Evolutionary conservation across 64 coral and sea anemone genomes (phyloP), one percentile per base, ranked within the genome.

Genomic region (Dendrophyllia cribrosa): DNA sequence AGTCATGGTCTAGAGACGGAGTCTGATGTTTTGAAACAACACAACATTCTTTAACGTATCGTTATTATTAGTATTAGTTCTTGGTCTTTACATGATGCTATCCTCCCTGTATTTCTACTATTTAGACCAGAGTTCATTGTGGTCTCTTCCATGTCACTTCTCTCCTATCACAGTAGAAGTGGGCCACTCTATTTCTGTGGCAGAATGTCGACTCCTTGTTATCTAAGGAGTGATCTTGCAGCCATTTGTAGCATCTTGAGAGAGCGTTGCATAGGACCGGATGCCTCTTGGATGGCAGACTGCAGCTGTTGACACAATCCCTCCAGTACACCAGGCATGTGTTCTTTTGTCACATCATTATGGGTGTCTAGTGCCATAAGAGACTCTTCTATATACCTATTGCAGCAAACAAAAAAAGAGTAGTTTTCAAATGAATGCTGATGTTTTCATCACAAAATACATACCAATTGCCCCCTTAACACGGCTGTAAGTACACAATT

Each of bases 341-440:
- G 97, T 78, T 98, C 94, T 58, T 83, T 70, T 17, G 97, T 98
- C 10, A 98, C 88, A 5, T 90, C 90, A 73, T 98, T 80, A 3
- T 9, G 19, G 1, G 88, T 2, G 23, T 98, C 97, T n/a, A 98
- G 88, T 11, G 88, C 82, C 82, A 98, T 88, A 2, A 98, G 21
- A 17, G 97, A 88, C 51, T 96, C 97, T 70, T 95, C 60, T 17
- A 98, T 88, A 58, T 98, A 98, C 60, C 96, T 98, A 66, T 85
- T 26, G 63, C 11, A 20, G 9, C 17, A 74, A 62, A 2, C n/a
- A 79, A 17, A 7, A 66, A 25, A 66, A 46, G 4, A 26, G 56
- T 4, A 59, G 43, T 14, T 7, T 34, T 23, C 19, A 21, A 15
- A 0, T 56, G 53, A 56, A 3, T 56, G 48, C 3, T 25, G 13